A percentile compares a stretch with the other conserved stretches of the same genome.
Evolutionary conservation across 1,140 invertebrate species (phyloP).

Genomic region (Pantala flavescens): DNA sequence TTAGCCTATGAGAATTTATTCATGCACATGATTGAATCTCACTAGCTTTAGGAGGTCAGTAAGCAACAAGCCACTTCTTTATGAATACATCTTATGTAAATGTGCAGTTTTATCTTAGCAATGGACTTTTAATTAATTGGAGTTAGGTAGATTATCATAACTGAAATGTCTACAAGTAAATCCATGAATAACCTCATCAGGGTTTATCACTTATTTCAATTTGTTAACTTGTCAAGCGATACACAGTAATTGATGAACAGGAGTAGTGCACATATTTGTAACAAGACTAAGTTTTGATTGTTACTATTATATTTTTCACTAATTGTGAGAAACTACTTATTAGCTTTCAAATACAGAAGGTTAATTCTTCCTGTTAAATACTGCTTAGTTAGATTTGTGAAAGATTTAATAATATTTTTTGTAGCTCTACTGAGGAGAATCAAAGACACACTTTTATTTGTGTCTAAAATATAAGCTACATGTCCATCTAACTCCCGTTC

Average conservation of each 20-base stretch:
- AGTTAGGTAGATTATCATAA: neutral
- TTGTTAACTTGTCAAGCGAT: neutral
- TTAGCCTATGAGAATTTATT: neutral
- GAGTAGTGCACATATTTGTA: slow-evolving; percentile 6
- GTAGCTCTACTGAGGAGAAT: neutral
- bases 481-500: neutral
- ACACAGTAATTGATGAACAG: slow-evolving; percentile 2
- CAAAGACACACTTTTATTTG: neutral
- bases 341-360: slow-evolving; percentile 9
- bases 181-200: neutral
- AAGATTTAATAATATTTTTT: neutral
- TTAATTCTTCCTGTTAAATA: neutral
- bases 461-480: neutral
- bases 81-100: slow-evolving; percentile 1
- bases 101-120: neutral
- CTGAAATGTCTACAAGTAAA: neutral
- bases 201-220: neutral
- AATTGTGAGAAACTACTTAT: neutral
- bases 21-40: slow-evolving; percentile 9
- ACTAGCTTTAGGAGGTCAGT: slow-evolving; percentile 8
- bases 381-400: neutral
- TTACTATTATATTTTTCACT: neutral
- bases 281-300: neutral
- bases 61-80: slow-evolving; percentile 6
- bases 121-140: slow-evolving; percentile 4